Evolutionary conservation across 2,113 vertebrate species (phyloP), one percentile per base, ranked within the genome.

Genomic region (Indicator indicator): DNA sequence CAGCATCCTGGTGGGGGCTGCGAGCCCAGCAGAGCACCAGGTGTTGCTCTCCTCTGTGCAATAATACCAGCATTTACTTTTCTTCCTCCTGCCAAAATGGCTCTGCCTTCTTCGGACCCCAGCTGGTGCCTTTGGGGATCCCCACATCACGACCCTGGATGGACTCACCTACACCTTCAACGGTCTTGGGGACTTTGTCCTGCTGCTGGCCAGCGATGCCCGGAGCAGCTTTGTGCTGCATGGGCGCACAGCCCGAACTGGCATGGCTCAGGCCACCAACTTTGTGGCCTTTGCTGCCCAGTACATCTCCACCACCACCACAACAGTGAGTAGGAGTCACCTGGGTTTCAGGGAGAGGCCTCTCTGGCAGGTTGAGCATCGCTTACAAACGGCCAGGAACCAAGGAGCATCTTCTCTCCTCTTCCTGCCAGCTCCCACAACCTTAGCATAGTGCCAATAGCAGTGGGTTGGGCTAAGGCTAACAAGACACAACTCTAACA

Each of bases 141-240:
- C 96, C 42, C 96, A 96, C 40, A 88, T 96, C 88, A 93, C 60
- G 62, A 96, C 94, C 23, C 33, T 96, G 83, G 96, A 96, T 90
- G 95, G 95, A 60, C 90, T 96, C 52, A 88, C 86, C 38, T 96
- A 94, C 65, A 96, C 95, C 33, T 96, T 96, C 86, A 96, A 96
- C 23, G 96, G 95, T 16, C 95, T 96, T 0, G 94, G 95, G 20
- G 94, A 95, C 80, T 96, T 96, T 59, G 65, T 86, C 69, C 76
- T 96, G 79, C 88, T 96, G 54, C 69, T 86, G 83, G 90, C 92
- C 73, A 54, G 86, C 0, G 12, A 86, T 72, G 73, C 65, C 65
- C 65, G 2, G 32, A 90, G 79, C 62, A 90, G 58, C 83, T 95
- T 96, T 0, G 0, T 84, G 33, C 65, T 96, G 56, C 96, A 96